Percentiles rank a stretch among this genome's conserved stretches.
These are phyloP conservation scores for Coilia nasus DNA, from an alignment of 2,797 vertebrate genomes.

Conservation along the genomic window DNA sequence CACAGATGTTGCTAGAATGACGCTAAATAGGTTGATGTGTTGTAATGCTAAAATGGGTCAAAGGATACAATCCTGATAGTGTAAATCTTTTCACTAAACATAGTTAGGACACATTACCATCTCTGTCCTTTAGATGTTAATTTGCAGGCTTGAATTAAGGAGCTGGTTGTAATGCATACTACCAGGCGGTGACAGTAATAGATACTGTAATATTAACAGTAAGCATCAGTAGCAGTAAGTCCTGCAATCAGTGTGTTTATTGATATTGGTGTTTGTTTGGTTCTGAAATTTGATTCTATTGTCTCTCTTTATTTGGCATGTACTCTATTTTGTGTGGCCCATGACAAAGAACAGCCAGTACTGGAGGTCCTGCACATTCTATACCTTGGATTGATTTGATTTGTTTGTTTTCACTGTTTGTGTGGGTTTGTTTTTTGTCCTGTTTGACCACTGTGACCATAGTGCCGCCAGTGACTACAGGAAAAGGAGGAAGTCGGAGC, in stretches of 20 bases:
- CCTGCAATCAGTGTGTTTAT: no score
- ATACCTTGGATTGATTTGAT: slow-evolving; percentile 25
- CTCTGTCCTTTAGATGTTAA: not conserved
- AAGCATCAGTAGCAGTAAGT: no score
- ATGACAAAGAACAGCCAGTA: not conserved
- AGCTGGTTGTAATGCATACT: no score
- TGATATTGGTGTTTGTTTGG: no score
- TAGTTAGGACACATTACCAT: not conserved
- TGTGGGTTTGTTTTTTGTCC: slow-evolving; percentile 44
- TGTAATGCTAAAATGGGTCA: no score
- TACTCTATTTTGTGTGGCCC: not conserved
- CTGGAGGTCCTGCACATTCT: not conserved
- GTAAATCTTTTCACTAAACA: not conserved
- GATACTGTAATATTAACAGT: no score
- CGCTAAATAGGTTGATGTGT: no score
- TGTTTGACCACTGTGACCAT: slow-evolving; percentile 29
- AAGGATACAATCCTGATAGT: no score
- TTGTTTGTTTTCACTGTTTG: slow-evolving; percentile 64
- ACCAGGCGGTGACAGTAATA: no score
- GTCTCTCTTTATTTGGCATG: not conserved
- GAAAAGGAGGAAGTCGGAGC: slow-evolving; percentile 96
- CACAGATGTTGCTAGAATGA: no score
- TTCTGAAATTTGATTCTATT: not conserved
- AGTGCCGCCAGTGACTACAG: slow-evolving; percentile 92
- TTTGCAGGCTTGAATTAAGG: not conserved